Evolutionary conservation across 2,888 invertebrate genomes (phyloP).

Genomic region (Harpalus rubripes): DNA sequence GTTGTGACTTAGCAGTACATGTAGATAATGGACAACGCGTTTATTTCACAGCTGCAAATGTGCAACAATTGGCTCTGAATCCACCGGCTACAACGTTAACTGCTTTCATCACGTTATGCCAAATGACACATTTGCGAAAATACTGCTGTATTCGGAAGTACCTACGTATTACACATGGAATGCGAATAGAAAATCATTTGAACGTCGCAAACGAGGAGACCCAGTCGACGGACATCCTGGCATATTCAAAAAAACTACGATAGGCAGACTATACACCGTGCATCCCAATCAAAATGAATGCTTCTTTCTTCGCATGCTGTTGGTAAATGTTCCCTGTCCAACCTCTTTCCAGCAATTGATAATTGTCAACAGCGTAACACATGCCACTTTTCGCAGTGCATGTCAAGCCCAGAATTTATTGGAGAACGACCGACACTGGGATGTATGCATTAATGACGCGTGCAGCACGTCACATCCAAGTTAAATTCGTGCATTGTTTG

Average conservation of each 20-base stretch:
- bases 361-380: slow-evolving; percentile 73
- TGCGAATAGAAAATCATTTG: slow-evolving; percentile 47
- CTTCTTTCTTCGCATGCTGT: slow-evolving; percentile 72
- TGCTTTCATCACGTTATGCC: too few relatives aligned
- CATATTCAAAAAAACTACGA: slow-evolving; percentile 68
- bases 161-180: too few relatives aligned
- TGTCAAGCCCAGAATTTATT: slow-evolving; percentile 68
- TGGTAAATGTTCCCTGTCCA: slow-evolving; percentile 70
- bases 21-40: too few relatives aligned
- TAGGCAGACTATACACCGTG: slow-evolving; percentile 72
- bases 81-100: too few relatives aligned
- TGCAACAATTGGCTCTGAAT: too few relatives aligned
- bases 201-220: slow-evolving; percentile 69
- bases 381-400: slow-evolving; percentile 45
- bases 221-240: slow-evolving; percentile 68
- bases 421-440: slow-evolving; percentile 71
- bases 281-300: slow-evolving; percentile 72
- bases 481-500: slow-evolving; percentile 70
- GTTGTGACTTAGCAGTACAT: too few relatives aligned
- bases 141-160: too few relatives aligned
- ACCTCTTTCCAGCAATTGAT: slow-evolving; percentile 71
- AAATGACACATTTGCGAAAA: too few relatives aligned
- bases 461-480: slow-evolving; percentile 56
- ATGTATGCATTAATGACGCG: slow-evolving; percentile 69
- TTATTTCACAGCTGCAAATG: too few relatives aligned